Evolutionary conservation across 2,113 vertebrate genomes (phyloP).

Genomic region (Platycercus adscitus): DNA sequence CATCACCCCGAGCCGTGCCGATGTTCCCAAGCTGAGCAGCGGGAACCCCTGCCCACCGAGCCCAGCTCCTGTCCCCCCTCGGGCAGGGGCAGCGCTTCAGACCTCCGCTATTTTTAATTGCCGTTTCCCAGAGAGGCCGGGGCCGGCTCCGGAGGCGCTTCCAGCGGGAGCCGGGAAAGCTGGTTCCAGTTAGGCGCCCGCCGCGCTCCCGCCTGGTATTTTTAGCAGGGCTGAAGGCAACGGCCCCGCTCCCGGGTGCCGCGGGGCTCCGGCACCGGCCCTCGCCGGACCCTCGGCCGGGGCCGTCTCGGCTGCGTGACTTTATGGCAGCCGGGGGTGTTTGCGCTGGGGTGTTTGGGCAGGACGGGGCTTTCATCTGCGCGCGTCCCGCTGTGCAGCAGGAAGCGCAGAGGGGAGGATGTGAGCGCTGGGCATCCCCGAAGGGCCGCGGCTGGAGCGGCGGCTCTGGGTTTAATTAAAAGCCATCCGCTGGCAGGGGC

Average conservation of each 20-base stretch:
- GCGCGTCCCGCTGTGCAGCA: neutral
- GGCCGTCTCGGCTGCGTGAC: accelerated
- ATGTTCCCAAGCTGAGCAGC: neutral
- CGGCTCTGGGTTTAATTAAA: constrained; percentile 62
- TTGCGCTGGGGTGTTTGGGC: neutral
- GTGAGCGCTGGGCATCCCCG: constrained; percentile 57
- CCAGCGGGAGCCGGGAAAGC: constrained; percentile 54
- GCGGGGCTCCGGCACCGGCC: neutral
- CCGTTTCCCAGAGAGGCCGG: constrained; percentile 50
- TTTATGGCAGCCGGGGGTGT: neutral
- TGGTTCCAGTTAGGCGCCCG: constrained; percentile 51
- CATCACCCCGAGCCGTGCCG: accelerated
- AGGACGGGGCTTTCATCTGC: constrained; percentile 35
- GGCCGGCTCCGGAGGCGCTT: constrained; percentile 1
- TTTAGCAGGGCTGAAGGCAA: constrained; percentile 31
- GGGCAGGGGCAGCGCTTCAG: neutral
- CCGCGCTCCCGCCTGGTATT: neutral
- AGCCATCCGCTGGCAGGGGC: constrained; percentile 21
- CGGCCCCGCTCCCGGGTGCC: neutral
- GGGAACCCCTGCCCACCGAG: neutral
- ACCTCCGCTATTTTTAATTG: constrained; percentile 43
- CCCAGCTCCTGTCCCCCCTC: accelerated
- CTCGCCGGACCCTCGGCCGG: accelerated
- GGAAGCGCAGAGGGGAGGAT: constrained; percentile 38
- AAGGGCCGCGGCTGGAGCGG: neutral